phyloP scores from a whole-genome alignment of 2,797 vertebrate species.

The Scolopax bukidnonensis region DNA sequence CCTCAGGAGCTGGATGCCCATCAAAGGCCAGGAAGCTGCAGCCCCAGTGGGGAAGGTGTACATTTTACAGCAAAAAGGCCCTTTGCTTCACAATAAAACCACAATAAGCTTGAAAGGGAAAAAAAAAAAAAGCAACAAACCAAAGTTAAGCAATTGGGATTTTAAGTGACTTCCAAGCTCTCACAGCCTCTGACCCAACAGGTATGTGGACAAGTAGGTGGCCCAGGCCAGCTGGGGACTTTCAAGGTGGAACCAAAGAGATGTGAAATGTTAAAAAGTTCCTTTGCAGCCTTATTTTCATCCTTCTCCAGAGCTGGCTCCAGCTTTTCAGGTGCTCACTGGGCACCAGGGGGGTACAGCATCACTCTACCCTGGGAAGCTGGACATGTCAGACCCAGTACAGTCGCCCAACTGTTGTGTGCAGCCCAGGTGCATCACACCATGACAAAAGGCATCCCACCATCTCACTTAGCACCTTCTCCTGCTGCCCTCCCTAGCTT shows the following conservation, averaged over 20 bases:
- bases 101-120: neutral
- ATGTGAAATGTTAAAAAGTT: neutral
- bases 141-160: neutral
- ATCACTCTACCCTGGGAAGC: neutral
- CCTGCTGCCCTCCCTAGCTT: fast-evolving
- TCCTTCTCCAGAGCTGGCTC: neutral
- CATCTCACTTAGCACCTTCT: neutral
- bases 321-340: neutral
- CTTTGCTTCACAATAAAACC: neutral
- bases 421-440: neutral
- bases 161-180: neutral
- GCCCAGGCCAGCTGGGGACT: neutral
- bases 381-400: neutral
- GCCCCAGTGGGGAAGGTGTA: neutral
- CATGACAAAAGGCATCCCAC: neutral
- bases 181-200: neutral
- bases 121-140: neutral
- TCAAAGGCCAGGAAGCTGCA: neutral
- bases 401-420: fast-evolving
- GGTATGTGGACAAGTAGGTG: neutral
- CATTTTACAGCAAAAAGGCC: neutral
- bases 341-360: fast-evolving
- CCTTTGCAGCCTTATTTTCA: neutral
- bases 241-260: neutral
- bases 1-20: neutral